phyloP scores from a whole-genome alignment of 2,113 vertebrate species.

The Hipposideros armiger region DNA sequence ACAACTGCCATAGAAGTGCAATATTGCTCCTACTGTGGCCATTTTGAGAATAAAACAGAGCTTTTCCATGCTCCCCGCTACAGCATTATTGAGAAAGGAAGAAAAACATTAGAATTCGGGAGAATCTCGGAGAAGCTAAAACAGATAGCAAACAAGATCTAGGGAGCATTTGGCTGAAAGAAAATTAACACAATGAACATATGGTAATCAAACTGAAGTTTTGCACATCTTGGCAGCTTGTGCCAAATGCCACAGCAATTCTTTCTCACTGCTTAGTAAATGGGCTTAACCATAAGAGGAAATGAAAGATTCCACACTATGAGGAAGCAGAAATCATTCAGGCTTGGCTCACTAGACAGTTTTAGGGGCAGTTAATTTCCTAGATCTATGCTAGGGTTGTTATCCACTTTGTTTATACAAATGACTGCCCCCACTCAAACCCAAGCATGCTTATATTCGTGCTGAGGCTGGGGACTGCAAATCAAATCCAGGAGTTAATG shows the following conservation, averaged over 20 bases:
- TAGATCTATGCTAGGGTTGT: neutral
- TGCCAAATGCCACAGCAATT: conserved; percentile 8
- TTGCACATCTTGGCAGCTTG: neutral
- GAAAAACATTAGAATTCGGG: conserved; percentile 57
- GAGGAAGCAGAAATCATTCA: conserved; percentile 56
- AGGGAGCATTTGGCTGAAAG: conserved; percentile 56
- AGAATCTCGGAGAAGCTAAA: neutral
- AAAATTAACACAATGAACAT: conserved; percentile 52
- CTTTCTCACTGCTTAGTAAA: conserved; percentile 51
- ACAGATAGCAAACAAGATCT: conserved; percentile 60
- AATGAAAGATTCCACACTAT: conserved; percentile 65
- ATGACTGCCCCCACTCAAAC: neutral
- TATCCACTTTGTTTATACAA: neutral
- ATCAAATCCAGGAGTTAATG: neutral
- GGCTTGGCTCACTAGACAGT: neutral
- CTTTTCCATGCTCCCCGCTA: conserved; percentile 30
- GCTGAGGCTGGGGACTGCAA: neutral
- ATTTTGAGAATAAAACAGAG: conserved; percentile 58
- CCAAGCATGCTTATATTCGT: neutral
- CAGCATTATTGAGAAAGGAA: neutral
- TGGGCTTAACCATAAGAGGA: conserved; percentile 59
- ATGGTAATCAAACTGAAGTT: conserved; percentile 32
- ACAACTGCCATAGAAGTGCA: neutral
- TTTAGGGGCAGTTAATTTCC: conserved; percentile 32
- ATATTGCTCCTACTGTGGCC: conserved; percentile 60